These are phyloP conservation scores for Oenanthe oenanthe DNA, from an alignment of 2,113 vertebrate genomes.

Conservation along the genomic window DNA sequence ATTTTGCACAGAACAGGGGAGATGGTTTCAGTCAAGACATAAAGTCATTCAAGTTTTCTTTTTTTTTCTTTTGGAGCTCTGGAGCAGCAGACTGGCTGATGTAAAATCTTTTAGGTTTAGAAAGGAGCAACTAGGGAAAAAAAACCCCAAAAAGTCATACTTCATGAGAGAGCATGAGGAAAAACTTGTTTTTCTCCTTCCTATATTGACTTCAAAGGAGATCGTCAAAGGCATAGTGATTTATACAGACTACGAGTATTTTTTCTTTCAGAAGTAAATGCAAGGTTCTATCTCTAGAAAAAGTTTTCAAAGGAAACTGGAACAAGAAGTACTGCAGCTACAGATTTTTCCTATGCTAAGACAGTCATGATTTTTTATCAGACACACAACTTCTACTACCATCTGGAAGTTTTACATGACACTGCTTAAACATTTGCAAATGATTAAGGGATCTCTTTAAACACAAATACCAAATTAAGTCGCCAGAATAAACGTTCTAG, in stretches of 20 bases:
- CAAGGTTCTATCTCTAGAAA: neutral
- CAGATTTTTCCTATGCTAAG: neutral
- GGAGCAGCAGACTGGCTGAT: neutral
- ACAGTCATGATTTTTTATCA: neutral
- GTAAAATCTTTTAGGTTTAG: neutral
- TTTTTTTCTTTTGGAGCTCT: neutral
- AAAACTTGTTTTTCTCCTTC: neutral
- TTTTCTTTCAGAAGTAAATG: neutral
- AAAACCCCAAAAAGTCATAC: no score
- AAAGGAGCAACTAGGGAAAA: neutral
- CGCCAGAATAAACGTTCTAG: neutral
- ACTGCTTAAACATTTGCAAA: neutral
- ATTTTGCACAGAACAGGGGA: neutral
- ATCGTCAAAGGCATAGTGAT: neutral
- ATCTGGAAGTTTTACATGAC: neutral
- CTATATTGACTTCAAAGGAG: neutral
- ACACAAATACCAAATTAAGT: neutral
- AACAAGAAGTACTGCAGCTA: neutral
- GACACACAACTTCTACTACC: neutral
- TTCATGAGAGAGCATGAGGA: neutral
- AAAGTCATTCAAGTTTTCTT: neutral
- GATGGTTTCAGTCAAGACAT: neutral
- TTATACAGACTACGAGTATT: neutral
- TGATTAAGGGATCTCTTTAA: neutral
- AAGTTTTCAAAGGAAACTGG: neutral